phyloP scores from a whole-genome alignment of 2,113 vertebrate species.

The Corynorhinus townsendii region DNA sequence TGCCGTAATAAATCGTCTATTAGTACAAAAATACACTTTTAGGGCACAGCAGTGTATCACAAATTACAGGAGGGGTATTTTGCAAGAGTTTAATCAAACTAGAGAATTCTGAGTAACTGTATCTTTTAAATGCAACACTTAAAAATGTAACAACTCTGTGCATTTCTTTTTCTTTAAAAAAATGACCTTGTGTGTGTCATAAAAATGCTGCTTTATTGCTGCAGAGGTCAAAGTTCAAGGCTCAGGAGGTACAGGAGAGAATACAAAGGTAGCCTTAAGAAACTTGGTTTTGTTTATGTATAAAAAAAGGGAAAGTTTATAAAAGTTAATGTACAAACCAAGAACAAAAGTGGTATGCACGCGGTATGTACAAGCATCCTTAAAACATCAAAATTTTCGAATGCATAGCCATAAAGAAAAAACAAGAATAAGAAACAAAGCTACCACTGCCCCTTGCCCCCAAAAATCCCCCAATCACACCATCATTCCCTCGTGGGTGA shows the following conservation, averaged over 20 bases:
- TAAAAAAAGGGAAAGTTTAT: conserved; percentile 99
- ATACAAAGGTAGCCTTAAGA: conserved; percentile 98
- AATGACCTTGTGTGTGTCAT: conserved; percentile 93
- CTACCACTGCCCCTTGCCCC: conserved; percentile 34
- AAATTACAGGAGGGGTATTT: conserved; percentile 95
- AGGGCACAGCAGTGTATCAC: conserved; percentile 99
- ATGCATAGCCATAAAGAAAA: conserved; percentile 85
- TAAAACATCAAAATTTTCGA: conserved; percentile 90
- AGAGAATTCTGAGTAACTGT: conserved; percentile 89
- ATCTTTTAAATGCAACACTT: conserved; percentile 94
- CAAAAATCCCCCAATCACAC: conserved; percentile 77
- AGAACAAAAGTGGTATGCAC: conserved; percentile 98
- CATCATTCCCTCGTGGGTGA: conserved; percentile 79
- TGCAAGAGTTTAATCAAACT: conserved; percentile 92
- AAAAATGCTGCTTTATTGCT: conserved; percentile 98
- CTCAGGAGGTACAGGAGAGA: conserved; percentile 95
- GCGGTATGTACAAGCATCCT: conserved; percentile 96
- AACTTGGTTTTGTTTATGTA: conserved; percentile 91
- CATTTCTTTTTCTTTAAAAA: conserved; percentile 87
- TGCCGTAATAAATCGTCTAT: conserved; percentile 99
- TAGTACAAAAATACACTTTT: conserved; percentile 99
- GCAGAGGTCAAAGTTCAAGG: conserved; percentile 97
- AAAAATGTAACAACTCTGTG: conserved; percentile 95
- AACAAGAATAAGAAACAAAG: conserved; percentile 37
- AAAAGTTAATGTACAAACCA: conserved; percentile 99